These are phyloP conservation scores for Drosophila bipectinata DNA, from an alignment of 1,140 invertebrate genomes.

Conservation along the genomic window DNA sequence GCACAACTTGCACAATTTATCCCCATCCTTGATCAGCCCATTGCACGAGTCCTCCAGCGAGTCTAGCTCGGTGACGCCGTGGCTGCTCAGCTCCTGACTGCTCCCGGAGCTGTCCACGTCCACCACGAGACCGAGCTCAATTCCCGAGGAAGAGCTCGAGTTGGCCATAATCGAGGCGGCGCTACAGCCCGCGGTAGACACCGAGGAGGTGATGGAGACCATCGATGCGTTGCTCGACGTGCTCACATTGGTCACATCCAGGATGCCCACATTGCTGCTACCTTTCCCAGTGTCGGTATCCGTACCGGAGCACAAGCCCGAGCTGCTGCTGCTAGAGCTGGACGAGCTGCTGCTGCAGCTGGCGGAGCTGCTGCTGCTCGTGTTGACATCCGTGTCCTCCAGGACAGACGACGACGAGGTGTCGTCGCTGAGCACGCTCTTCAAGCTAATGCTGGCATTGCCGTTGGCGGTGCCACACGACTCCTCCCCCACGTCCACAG, in stretches of 20 bases:
- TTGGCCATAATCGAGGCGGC: slow-evolving; percentile 43
- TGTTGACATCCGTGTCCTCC: slow-evolving; percentile 68
- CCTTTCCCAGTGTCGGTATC: slow-evolving; percentile 71
- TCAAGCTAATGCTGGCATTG: slow-evolving; percentile 8
- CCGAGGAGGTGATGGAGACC: slow-evolving; percentile 52
- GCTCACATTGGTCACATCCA: slow-evolving; percentile 67
- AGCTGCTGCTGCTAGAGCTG: slow-evolving; percentile 54
- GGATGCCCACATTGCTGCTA: slow-evolving; percentile 61
- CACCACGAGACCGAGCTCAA: slow-evolving; percentile 64
- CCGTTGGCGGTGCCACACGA: slow-evolving; percentile 16
- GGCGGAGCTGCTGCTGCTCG: slow-evolving; percentile 58
- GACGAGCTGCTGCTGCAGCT: slow-evolving; percentile 49
- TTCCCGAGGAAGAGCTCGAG: slow-evolving; percentile 49
- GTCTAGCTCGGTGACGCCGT: slow-evolving; percentile 71
- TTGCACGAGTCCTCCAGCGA: slow-evolving; percentile 74
- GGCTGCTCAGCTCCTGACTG: slow-evolving; percentile 68
- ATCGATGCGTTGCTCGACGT: slow-evolving; percentile 63
- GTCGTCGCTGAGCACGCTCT: slow-evolving; percentile 52
- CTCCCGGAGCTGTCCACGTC: slow-evolving; percentile 66
- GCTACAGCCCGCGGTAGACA: slow-evolving; percentile 42
- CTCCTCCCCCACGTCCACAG: slow-evolving; percentile 29
- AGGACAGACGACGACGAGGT: slow-evolving; percentile 49
- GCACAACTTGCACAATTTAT: slow-evolving; percentile 79
- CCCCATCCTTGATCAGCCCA: slow-evolving; percentile 70
- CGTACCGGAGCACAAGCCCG: slow-evolving; percentile 37